Base-by-base conservation (phyloP, 2,797 vertebrate genomes). In the Poeciliopsis presidionis region DNA sequence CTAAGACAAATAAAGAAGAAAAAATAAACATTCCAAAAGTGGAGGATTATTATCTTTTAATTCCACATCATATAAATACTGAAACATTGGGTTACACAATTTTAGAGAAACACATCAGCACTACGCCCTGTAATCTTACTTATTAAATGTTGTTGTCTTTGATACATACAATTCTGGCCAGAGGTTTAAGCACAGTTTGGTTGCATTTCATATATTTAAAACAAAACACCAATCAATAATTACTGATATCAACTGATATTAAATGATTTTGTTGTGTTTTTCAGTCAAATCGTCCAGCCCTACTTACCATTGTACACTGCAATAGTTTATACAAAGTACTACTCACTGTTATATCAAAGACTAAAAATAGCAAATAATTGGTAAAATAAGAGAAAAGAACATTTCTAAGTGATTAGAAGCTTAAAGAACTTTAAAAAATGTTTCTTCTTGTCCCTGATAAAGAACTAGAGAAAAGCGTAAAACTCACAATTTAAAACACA, bases 1-100 rank as follows among this genome's bases (percentile, higher is more conserved):
- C 94, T 95, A 80, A 53, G 22, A 75, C 25, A 13, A 57, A 63
- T 72, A 70, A 43, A 84, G 12, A 20, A 0, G 59, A 83, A 33
- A 16, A 69, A n/a, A 61, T 53, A 6, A 72, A 45, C 41, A 70
- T 70, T n/a, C 1, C 18, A 53, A 41, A 71, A 74, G 14, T 69
- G 5, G 5, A 1, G 4, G 5, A 49, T 39, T 3, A 16, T 28
- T 70, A 25, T 69, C 18, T 67, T 41, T 67, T 67, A 67, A 11
- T 67, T 67, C 7, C 20, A 41, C 36, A 67, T 22, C 9, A 11
- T 22, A 67, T 41, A 22, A 41, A 67, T 41, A 67, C 16, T 67
- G 41, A 43, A 43, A 28, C 43, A 70, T 28, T 16, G 41, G 25
- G 6, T 45, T 70, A 45, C 41, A 16, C 9, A 18, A 28, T 28